These are phyloP conservation scores for Rattus rattus DNA, from an alignment of 2,113 vertebrate genomes.

Conservation along the genomic window DNA sequence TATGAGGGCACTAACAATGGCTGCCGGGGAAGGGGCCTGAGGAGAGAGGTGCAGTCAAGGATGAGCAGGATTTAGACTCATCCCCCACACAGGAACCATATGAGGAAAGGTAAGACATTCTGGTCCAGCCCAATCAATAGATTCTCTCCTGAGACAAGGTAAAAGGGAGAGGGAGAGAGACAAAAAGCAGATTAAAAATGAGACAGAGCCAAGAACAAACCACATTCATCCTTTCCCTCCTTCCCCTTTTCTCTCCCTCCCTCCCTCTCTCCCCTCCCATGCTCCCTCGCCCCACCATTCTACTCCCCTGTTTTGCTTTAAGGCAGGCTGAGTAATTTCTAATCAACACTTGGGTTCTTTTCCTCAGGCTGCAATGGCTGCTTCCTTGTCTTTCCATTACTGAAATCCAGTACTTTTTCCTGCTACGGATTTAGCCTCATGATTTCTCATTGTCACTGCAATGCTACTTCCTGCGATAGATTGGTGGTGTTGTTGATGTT, in stretches of 20 bases:
- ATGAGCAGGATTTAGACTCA: slow-evolving; percentile 59
- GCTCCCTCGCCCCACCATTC: no score
- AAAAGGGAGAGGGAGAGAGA: slow-evolving; percentile 73
- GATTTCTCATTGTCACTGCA: slow-evolving; percentile 71
- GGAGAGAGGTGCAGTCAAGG: not conserved
- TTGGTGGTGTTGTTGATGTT: slow-evolving; percentile 43
- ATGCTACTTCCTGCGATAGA: slow-evolving; percentile 69
- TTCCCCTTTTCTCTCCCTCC: not conserved
- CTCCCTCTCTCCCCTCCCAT: not conserved
- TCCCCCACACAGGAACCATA: slow-evolving; percentile 61
- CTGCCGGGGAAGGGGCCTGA: not conserved
- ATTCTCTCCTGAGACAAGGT: slow-evolving; percentile 69
- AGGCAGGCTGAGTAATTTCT: slow-evolving; percentile 82
- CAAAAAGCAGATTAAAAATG: slow-evolving; percentile 76
- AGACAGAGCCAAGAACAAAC: slow-evolving; percentile 73
- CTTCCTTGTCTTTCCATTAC: slow-evolving; percentile 78
- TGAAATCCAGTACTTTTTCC: slow-evolving; percentile 73
- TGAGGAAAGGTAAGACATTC: slow-evolving; percentile 79
- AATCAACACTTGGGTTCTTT: slow-evolving; percentile 74
- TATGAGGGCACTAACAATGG: slow-evolving; percentile 52
- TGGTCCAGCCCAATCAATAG: slow-evolving; percentile 70
- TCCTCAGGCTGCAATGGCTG: slow-evolving; percentile 64
- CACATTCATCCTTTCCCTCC: not conserved
- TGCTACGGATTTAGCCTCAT: slow-evolving; percentile 73
- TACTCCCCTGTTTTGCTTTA: slow-evolving; percentile 48